Conservation (phyloP, 2,797 vertebrate species). For the Philypnodon macrostomus region DNA sequence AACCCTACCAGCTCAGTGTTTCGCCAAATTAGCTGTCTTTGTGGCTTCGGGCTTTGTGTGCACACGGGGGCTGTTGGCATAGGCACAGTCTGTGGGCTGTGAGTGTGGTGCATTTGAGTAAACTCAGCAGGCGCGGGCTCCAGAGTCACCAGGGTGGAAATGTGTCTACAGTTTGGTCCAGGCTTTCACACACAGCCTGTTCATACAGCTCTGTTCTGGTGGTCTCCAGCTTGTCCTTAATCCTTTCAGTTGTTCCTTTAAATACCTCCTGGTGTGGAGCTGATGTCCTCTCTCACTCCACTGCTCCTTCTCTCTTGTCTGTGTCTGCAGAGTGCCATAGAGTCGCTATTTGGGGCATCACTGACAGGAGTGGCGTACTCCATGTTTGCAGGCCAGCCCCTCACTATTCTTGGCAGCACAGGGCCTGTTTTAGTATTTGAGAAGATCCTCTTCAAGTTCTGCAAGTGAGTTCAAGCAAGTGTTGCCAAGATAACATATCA, state of each 20-base stretch:
- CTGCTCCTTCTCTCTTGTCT: conserved; percentile 50
- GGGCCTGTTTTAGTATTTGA: conserved; percentile 97
- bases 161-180: conserved; percentile 35
- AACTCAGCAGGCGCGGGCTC: conserved; percentile 31
- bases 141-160: conserved; percentile 45
- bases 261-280: conserved; percentile 34
- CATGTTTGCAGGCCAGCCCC: conserved; percentile 93
- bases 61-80: conserved; percentile 44
- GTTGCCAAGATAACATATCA: not conserved
- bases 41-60: conserved; percentile 19
- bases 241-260: conserved; percentile 60
- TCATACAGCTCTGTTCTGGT: conserved; percentile 45
- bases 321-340: conserved; percentile 90
- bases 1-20: not conserved
- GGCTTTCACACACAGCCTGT: conserved; percentile 28
- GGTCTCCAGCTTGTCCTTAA: conserved; percentile 12
- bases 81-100: conserved; percentile 41
- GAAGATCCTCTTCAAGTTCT: conserved; percentile 97
- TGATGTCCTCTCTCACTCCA: conserved; percentile 48
- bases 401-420: conserved; percentile 96
- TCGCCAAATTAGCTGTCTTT: not conserved
- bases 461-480: conserved; percentile 57
- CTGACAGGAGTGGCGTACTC: conserved; percentile 96
- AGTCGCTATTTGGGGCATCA: conserved; percentile 96
- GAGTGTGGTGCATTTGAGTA: conserved; percentile 59